Evolutionary conservation across 2,113 vertebrate genomes (phyloP).

Genomic region (Corapipo altera): DNA sequence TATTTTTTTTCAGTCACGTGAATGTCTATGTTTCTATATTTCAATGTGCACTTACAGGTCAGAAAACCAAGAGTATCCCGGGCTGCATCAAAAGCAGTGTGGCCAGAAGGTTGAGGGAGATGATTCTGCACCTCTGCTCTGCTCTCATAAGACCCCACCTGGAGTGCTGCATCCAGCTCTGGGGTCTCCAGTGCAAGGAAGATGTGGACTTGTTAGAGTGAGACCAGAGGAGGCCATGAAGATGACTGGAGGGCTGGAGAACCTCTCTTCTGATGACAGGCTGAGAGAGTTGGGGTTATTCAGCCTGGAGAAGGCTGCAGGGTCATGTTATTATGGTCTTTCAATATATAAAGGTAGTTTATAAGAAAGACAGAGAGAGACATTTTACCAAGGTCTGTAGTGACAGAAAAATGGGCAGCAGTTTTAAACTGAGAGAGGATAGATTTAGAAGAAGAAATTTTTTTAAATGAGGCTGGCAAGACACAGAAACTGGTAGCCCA

Average conservation of each 20-base stretch:
- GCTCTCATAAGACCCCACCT: not conserved
- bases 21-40: too few species aligned
- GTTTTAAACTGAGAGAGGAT: not conserved
- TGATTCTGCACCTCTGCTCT: not conserved
- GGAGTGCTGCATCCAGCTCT: not conserved
- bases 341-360: not conserved
- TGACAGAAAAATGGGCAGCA: not conserved
- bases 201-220: not conserved
- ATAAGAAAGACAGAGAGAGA: not conserved
- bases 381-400: not conserved
- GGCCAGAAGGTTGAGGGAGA: not conserved
- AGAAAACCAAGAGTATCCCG: too few species aligned
- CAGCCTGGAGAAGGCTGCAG: not conserved
- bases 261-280: not conserved
- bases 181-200: not conserved
- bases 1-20: too few species aligned
- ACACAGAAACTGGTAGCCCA: not conserved
- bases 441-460: not conserved
- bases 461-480: not conserved
- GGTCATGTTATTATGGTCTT: accelerated
- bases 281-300: not conserved
- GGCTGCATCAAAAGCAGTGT: not conserved
- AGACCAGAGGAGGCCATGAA: not conserved
- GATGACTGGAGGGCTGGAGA: not conserved
- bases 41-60: too few species aligned